These are phyloP conservation scores for Drosophila albomicans DNA, from an alignment of 1,140 invertebrate species.

Conservation along the genomic window DNA sequence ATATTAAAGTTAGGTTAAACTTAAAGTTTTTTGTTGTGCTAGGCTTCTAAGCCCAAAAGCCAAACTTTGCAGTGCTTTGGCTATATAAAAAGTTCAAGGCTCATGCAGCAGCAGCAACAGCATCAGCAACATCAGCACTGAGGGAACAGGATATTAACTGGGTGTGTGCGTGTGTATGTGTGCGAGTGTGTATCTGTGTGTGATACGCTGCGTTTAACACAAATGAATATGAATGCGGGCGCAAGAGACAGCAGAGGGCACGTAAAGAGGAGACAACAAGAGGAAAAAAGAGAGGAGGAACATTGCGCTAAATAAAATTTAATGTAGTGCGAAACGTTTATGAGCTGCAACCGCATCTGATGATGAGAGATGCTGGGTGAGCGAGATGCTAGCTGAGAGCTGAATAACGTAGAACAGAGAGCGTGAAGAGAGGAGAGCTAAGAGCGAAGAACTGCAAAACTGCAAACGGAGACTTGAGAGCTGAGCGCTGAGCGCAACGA, in stretches of 20 bases:
- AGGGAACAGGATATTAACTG: neutral
- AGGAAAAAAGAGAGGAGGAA: slow-evolving; percentile 24
- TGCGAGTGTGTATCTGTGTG: slow-evolving; percentile 42
- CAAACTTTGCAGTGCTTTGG: slow-evolving; percentile 61
- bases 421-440: slow-evolving; percentile 3
- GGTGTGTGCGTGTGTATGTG: slow-evolving; percentile 15
- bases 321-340: slow-evolving; percentile 83
- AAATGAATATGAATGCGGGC: slow-evolving; percentile 81
- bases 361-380: slow-evolving; percentile 25
- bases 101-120: neutral
- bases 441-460: slow-evolving; percentile 50
- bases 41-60: slow-evolving; percentile 53
- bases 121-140: neutral
- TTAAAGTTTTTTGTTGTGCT: slow-evolving; percentile 57
- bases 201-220: slow-evolving; percentile 78
- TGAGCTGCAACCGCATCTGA: slow-evolving; percentile 79
- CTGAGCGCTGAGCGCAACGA: slow-evolving; percentile 52
- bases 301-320: slow-evolving; percentile 78
- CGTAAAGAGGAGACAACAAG: neutral
- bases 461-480: too few species aligned
- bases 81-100: slow-evolving; percentile 35
- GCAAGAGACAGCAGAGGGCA: slow-evolving; percentile 20
- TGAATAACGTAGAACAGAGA: neutral
- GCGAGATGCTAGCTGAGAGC: slow-evolving; percentile 18
- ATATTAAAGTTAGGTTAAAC: slow-evolving; percentile 30